Evolutionary conservation across 92 coral and sea anemone species (phyloP).

Genomic region (Parazoanthus atlanticus): DNA sequence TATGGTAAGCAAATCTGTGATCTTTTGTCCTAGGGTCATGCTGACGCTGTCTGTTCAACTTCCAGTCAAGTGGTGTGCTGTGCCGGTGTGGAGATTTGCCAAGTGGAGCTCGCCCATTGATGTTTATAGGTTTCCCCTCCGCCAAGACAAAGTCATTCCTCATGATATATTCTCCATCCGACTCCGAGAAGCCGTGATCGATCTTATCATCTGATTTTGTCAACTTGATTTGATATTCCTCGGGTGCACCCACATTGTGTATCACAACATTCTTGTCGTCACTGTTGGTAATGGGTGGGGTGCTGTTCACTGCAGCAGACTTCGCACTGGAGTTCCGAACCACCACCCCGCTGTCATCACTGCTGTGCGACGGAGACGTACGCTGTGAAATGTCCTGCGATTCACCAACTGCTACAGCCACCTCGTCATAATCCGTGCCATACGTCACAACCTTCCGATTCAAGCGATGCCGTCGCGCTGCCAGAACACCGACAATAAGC

Average conservation of each 20-base stretch:
- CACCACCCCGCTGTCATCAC: conserved; percentile 97
- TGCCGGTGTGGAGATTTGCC: conserved; percentile 31
- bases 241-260: conserved; percentile 89
- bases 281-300: conserved; percentile 54
- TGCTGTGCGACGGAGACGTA: conserved; percentile 93
- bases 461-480: conserved; percentile 79
- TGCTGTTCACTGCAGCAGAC: conserved; percentile 62
- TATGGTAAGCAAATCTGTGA: conserved; percentile 38
- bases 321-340: conserved; percentile 87
- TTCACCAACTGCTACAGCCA: conserved; percentile 67
- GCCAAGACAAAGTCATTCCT: conserved; percentile 56
- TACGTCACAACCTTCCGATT: conserved; percentile 48
- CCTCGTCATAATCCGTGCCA: conserved; percentile 68
- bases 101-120: not conserved
- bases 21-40: conserved; percentile 27
- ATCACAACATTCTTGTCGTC: conserved; percentile 80
- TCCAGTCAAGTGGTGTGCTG: conserved; percentile 12
- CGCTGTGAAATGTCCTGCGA: conserved; percentile 81
- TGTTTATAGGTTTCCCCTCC: conserved; percentile 14
- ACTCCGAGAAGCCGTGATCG: conserved; percentile 96
- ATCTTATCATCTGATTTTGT: conserved; percentile 83
- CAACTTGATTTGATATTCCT: conserved; percentile 85
- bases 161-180: conserved; percentile 91
- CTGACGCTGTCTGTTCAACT: not conserved
- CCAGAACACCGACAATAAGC: conserved; percentile 83